Evolutionary conservation across 2,797 vertebrate species (phyloP), one percentile per base, ranked within the genome.

Genomic region (Leuciscus waleckii): DNA sequence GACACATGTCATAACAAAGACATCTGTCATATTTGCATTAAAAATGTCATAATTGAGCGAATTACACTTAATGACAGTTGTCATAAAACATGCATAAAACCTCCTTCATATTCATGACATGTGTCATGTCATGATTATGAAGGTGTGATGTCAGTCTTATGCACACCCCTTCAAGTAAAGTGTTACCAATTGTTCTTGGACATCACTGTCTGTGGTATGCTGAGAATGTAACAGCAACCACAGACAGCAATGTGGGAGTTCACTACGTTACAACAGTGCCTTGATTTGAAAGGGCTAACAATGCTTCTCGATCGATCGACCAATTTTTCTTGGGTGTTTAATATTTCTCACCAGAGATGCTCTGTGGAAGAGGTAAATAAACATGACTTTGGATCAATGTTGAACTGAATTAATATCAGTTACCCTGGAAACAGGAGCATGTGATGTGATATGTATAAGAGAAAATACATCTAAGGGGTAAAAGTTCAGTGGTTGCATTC

Each of bases 381-480:
- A 89, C 88, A 92, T 87, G 81, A 89, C 84, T 89, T 83, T 63
- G 74, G 89, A 90, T 92, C 88, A 87, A 88, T 90, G 79, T 54
- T 43, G 70, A 82, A 79, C 84, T 85, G 85, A 90, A 89, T 89
- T 87, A 89, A 89, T 89, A 88, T 79, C 81, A 58, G 88, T 92
- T 90, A 87, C 88, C 89, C 85, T 90, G 91, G 91, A 89, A 92
- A 92, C 89, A 69, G 74, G 81, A 29, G 70, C 82, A 65, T 85
- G 78, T 81, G 69, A 80, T 88, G 78, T 81, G 69, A 80, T 88
- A 87, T 85, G 41, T 82, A 84, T 88, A 83, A 35, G 26, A 63
- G 39, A 76, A n/a, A 73, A 78, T 65, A 37, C 32, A 58, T 76
- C 69, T 79, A 79, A 61, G 61, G 81, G 35, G 84, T 73, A 82